Conservation (phyloP, 2,113 vertebrate species). For the Gnathonemus echidnorhynchus region DNA sequence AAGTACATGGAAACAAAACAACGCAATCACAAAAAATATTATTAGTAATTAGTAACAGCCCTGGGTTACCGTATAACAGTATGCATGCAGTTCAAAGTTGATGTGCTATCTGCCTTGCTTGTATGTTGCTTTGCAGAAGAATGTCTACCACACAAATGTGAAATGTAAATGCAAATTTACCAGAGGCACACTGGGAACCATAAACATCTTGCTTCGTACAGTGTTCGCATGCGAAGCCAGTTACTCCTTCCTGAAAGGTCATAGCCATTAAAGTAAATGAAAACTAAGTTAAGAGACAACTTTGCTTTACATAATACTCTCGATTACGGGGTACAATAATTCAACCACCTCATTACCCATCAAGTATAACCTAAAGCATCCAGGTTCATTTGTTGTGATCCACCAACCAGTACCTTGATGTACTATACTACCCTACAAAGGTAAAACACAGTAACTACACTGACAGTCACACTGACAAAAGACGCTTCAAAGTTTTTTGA, state of each 20-base stretch:
- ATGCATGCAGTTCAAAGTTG: neutral
- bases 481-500: neutral
- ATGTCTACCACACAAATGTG: neutral
- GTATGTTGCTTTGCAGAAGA: neutral
- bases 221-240: slow-evolving; percentile 77
- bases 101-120: neutral
- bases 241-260: slow-evolving; percentile 67
- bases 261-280: neutral
- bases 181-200: slow-evolving; percentile 72
- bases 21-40: neutral
- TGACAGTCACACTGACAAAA: neutral
- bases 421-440: neutral
- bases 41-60: neutral
- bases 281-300: neutral
- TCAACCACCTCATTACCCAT: neutral
- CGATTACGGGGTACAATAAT: neutral
- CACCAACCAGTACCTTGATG: neutral
- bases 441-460: neutral
- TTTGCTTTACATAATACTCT: neutral
- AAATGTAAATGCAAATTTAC: slow-evolving; percentile 46
- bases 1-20: neutral
- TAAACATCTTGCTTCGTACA: slow-evolving; percentile 65
- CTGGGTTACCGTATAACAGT: neutral
- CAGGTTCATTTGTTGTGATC: neutral
- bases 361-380: neutral